Evolutionary conservation across 2,888 invertebrate species (phyloP).

Genomic region (Isoperla grammatica): DNA sequence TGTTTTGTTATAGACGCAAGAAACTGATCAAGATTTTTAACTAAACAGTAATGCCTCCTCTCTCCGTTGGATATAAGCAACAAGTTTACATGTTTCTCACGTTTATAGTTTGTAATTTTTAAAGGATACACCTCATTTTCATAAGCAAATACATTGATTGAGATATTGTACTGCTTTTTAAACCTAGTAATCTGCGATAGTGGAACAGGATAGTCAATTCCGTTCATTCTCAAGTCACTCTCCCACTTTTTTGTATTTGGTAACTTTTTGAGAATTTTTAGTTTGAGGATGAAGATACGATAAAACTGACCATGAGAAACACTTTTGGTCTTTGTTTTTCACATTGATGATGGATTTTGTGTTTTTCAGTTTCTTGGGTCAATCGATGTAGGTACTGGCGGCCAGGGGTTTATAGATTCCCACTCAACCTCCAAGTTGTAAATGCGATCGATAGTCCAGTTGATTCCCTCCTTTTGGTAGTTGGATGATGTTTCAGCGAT

Average conservation of each 20-base stretch:
- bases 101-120: no score
- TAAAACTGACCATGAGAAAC: neutral
- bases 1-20: no score
- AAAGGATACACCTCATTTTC: no score
- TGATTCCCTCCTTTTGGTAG: no score
- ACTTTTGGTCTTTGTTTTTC: neutral
- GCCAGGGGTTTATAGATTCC: neutral
- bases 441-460: no score
- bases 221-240: neutral
- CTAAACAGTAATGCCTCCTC: no score
- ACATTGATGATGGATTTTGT: neutral
- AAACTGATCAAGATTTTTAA: no score
- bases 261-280: neutral
- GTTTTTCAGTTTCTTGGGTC: neutral
- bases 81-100: no score
- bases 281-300: neutral
- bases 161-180: neutral
- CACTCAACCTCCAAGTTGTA: neutral
- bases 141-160: no score
- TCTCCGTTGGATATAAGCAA: no score
- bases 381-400: neutral
- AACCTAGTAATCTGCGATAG: neutral
- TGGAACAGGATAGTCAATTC: neutral
- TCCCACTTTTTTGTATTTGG: neutral
- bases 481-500: no score